Percentiles rank a stretch among this genome's conserved stretches.
Conservation (phyloP, 1,140 invertebrate genomes). For the Tetramorium parvispinum region DNA sequence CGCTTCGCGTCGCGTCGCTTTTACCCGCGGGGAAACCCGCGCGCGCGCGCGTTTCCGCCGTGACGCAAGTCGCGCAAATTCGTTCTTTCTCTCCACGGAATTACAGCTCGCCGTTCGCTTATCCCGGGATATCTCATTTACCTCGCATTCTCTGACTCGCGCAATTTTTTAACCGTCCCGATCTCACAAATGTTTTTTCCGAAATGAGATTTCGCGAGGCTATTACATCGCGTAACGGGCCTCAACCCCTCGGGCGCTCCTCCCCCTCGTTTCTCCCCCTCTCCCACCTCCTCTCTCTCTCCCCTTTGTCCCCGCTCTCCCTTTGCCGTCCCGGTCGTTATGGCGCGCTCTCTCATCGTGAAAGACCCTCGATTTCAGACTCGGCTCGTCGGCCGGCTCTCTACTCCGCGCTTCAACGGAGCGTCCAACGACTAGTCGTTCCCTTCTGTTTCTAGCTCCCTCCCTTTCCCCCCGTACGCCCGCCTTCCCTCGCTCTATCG, state of each 20-base stretch:
- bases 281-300: not conserved
- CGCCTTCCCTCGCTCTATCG: not conserved
- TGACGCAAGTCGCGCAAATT: not conserved
- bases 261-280: not conserved
- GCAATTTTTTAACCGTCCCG: constrained; percentile 38
- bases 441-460: constrained; percentile 65
- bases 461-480: not conserved
- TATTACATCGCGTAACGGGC: constrained; percentile 72
- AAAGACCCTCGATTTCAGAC: constrained; percentile 66
- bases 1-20: not conserved
- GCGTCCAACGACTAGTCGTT: constrained; percentile 65
- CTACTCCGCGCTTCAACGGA: constrained; percentile 65
- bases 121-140: constrained; percentile 21
- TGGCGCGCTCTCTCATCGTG: constrained; percentile 52
- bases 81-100: not conserved
- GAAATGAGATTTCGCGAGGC: constrained; percentile 59
- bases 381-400: constrained; percentile 22
- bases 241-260: constrained; percentile 63
- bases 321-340: constrained; percentile 12
- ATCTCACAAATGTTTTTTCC: constrained; percentile 37
- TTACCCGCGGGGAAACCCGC: not conserved
- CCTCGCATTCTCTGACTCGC: not conserved
- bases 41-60: not conserved
- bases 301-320: not conserved
- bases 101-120: not conserved